Base-by-base conservation (phyloP, 2,888 invertebrate species). In the Dolichopus griseipennis region DNA sequence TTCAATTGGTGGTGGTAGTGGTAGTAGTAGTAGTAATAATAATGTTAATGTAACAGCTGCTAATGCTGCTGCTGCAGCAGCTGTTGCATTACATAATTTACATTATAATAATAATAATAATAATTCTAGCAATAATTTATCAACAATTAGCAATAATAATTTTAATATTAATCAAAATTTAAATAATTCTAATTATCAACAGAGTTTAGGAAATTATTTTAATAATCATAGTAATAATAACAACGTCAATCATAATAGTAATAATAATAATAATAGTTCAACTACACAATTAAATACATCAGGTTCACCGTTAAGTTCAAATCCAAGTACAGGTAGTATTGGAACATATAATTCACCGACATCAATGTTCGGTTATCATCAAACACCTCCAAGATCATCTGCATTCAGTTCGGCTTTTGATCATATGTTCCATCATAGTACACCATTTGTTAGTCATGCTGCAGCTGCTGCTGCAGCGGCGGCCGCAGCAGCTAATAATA, bases 381-480 rank as follows among this genome's bases (percentile, higher is more conserved):
- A 81, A 73, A 81, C 81, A 67, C 81, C 81, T 41, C 80, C 81
- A 65, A 22, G 67, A 27, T 61, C 68, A 18, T 34, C 64, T 21
- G 27, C 63, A 27, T 63, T 63, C n/a, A 20, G 33, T 37, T 20
- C 33, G 20, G 69, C 71, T 0, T 70, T 70, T 64, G 79, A 79
- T 73, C 81, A 81, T 76, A 80, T 81, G 79, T 81, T 81, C 76
- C 81, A 81, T 70, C 81, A 81, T 73, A 81, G 80, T 73, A 81
- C 80, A 63, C 80, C 80, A 69, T 81, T 81, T 69, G 81, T 80
- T 67, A 78, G 79, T 68, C 77, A 78, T 65, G 75, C 76, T 69
- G 77, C 78, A 67, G 76, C 77, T 65, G 76, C 76, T 61, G 76
- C 76, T 66, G 76, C 77, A 61, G 76, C 75, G 15, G 76, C 75